Conservation (phyloP, 2,888 invertebrate genomes). For the Drosophila koepferae region DNA sequence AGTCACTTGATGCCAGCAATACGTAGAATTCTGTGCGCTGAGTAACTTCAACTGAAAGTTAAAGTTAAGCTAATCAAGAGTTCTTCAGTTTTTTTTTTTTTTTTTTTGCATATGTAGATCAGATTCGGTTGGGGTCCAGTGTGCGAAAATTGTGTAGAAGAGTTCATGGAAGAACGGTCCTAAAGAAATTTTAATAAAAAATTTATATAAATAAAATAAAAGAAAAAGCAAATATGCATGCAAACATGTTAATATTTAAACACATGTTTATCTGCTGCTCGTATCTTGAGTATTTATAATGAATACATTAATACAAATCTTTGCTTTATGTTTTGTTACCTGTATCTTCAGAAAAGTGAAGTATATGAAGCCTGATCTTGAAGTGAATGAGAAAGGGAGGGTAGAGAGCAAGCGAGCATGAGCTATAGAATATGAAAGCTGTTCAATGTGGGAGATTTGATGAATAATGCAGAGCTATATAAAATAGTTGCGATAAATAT, state of each 20-base stretch:
- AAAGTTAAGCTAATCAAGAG: conserved; percentile 29
- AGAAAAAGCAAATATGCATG: not conserved
- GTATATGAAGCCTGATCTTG: not conserved
- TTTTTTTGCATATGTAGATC: conserved; percentile 6
- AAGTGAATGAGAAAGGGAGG: not conserved
- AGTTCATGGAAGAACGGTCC: conserved; percentile 1
- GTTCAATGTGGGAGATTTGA: no score
- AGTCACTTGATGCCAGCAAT: conserved; percentile 70
- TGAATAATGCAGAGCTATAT: no score
- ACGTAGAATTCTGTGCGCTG: conserved; percentile 55
- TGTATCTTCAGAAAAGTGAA: not conserved
- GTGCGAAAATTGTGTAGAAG: conserved; percentile 6
- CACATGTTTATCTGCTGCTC: not conserved
- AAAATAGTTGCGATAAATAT: no score
- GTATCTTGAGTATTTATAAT: conserved; percentile 4
- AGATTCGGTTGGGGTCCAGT: conserved; percentile 17
- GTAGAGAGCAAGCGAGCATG: no score
- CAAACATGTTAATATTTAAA: not conserved
- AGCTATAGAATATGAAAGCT: no score
- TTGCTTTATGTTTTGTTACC: not conserved
- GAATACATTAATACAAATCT: not conserved
- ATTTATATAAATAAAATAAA: not conserved
- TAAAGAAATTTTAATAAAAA: not conserved
- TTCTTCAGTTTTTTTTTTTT: not conserved
- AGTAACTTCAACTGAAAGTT: conserved; percentile 18